Base-by-base conservation (phyloP, 2,888 invertebrate genomes). In the Drosophila prolongata region DNA sequence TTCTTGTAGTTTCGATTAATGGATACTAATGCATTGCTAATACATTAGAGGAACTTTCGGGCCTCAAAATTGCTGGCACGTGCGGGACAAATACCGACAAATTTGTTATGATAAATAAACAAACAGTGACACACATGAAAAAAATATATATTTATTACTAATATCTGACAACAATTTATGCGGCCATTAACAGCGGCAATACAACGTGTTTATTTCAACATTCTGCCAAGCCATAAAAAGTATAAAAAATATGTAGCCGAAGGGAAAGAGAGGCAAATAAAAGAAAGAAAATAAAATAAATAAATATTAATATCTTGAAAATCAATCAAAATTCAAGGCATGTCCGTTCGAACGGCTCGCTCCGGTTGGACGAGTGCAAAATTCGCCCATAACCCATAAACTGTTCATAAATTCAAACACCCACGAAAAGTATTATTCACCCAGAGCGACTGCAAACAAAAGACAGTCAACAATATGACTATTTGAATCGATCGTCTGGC, bases 261-360 rank as follows among this genome's bases (percentile, higher is more conserved):
- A 49, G 49, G 46, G 11, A 16, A 52, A 44, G 46, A 54, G 38
- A 43, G 43, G 47, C 42, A 64, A 46, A 44, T 52, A 44, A 49
- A 62, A 52, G 50, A 50, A 59, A 59, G 16, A 43, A 62, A 62
- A 60, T 67, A 40, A 79, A 75, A 77, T 78, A 77, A 76, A 81
- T 76, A 86, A 80, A 83, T 80, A 83, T 85, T 77, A 80, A 82
- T 85, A 76, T 59, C 71, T 72, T 66, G 74, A 69, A 76, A 85
- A 85, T 87, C 87, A 85, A 85, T 87, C 85, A 85, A 80, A 75
- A 85, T 87, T 85, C 87, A 85, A 78, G 75, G 62, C 85, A 78
- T 80, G 78, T 64, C 78, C 53, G 61, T 65, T 19, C 34, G 68
- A 47, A 13, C 52, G 46, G 38, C 47, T 6, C 47, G 37, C 58